Base-by-base conservation (phyloP, 2,797 vertebrate species). In the Mallotus villosus region DNA sequence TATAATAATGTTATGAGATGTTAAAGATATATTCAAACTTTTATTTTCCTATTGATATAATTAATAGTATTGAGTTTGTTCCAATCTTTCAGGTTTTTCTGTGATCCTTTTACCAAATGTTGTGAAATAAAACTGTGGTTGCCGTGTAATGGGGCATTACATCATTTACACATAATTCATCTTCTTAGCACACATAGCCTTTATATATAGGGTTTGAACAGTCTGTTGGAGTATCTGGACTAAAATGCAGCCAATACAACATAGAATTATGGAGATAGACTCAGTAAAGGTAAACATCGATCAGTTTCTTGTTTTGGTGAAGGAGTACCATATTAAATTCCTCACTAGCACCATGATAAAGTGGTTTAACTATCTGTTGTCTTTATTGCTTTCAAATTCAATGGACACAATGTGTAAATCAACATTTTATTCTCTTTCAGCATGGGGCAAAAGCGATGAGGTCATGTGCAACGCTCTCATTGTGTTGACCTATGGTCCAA, bases 401-500 rank as follows among this genome's bases (percentile, higher is more conserved):
- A 64, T 67, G 72, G 71, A 55, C 27, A 74, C 67, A 75, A 74
- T 79, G 60, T 77, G 73, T 84, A 84, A 81, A 72, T 87, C 79
- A 87, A 66, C 83, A 82, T n/a, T 81, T 32, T 9, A 68, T 67
- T 78, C 61, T 78, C 78, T 88, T 77, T 74, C 84, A 84, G 66
- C n/a, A 80, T 84, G 84, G 81, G 81, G 58, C 81, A 71, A 70
- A 61, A 29, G 29, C 58, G 62, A 82, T 84, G 88, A 89, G 87
- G 86, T 89, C 88, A 88, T 80, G 86, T 87, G 86, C 84, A 79
- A 83, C n/a, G 83, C 83, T 78, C 60, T 83, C 67, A 27, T 71
- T 78, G 73, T 60, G 78, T 71, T 66, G 80, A 84, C 83, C 69
- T 17, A 41, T 49, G 65, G 69, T 71, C 71, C 49, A 61, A 68